Evolutionary conservation across 2,113 vertebrate species (phyloP).

Genomic region (Oriolus oriolus): DNA sequence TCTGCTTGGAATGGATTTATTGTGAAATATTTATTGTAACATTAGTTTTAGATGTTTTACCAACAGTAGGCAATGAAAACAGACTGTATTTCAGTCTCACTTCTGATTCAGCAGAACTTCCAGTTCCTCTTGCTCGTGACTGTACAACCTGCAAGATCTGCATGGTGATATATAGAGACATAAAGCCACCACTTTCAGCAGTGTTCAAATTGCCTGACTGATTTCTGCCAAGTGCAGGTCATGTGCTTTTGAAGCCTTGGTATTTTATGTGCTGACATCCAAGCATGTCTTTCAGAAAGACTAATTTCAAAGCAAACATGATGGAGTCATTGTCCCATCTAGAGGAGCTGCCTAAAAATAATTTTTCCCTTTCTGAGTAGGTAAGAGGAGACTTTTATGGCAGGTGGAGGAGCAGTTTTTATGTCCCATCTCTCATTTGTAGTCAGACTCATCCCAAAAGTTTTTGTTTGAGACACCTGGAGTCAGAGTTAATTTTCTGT

Average conservation of each 20-base stretch:
- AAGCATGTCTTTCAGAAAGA: neutral
- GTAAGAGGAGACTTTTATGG: neutral
- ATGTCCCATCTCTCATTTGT: neutral
- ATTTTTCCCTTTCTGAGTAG: neutral
- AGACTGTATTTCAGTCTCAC: neutral
- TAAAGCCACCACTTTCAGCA: neutral
- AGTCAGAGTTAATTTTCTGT: neutral
- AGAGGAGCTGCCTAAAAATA: neutral
- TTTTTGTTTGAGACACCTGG: neutral
- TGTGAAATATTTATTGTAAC: neutral
- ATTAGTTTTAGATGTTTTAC: neutral
- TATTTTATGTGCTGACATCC: neutral
- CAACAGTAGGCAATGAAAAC: neutral
- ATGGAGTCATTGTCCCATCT: neutral
- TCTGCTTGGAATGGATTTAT: neutral
- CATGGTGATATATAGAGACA: neutral
- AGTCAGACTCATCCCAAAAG: neutral
- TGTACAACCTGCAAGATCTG: neutral
- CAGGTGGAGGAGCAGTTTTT: neutral
- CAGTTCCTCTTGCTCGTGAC: neutral
- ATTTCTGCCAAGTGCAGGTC: neutral
- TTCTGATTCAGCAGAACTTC: constrained; percentile 6
- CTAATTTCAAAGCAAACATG: neutral
- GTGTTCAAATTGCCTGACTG: neutral
- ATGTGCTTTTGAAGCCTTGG: neutral